Conservation (phyloP, 1,140 invertebrate genomes). For the Frieseomelitta varia region DNA sequence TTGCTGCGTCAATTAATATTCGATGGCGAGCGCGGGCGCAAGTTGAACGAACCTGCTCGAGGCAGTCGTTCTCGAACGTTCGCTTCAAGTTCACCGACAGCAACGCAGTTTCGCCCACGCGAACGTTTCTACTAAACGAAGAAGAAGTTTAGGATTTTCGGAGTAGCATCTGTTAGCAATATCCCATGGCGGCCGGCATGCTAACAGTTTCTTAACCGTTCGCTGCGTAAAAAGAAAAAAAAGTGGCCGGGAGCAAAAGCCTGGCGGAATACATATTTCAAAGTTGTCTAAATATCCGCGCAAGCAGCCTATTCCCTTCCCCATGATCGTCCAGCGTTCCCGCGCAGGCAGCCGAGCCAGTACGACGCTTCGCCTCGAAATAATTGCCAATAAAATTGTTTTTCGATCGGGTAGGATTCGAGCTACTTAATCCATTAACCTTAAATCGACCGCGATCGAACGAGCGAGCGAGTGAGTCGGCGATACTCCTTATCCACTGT, state of each 20-base stretch:
- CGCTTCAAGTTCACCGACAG: not conserved
- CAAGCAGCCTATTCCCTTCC: not conserved
- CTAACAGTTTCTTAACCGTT: conserved; percentile 38
- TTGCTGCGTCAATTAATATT: not conserved
- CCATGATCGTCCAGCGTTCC: not conserved
- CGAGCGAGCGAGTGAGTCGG: no score
- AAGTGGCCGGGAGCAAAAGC: not conserved
- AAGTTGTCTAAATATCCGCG: conserved; percentile 32
- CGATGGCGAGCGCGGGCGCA: not conserved
- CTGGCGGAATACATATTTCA: conserved; percentile 39
- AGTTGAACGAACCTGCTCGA: not conserved
- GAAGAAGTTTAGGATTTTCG: conserved; percentile 32
- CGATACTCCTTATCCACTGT: no score
- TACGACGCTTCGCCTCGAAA: not conserved
- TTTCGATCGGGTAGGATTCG: not conserved
- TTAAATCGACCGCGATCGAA: not conserved
- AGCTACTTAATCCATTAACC: conserved; percentile 22
- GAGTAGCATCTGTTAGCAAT: conserved; percentile 52
- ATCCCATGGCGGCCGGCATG: not conserved
- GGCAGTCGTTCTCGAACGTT: not conserved
- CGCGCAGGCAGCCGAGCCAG: not conserved
- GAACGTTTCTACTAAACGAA: not conserved
- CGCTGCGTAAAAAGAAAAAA: not conserved
- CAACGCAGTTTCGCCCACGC: not conserved
- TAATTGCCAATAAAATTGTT: conserved; percentile 16